phyloP scores from a whole-genome alignment of 2,113 vertebrate genomes.

The Lagopus muta region DNA sequence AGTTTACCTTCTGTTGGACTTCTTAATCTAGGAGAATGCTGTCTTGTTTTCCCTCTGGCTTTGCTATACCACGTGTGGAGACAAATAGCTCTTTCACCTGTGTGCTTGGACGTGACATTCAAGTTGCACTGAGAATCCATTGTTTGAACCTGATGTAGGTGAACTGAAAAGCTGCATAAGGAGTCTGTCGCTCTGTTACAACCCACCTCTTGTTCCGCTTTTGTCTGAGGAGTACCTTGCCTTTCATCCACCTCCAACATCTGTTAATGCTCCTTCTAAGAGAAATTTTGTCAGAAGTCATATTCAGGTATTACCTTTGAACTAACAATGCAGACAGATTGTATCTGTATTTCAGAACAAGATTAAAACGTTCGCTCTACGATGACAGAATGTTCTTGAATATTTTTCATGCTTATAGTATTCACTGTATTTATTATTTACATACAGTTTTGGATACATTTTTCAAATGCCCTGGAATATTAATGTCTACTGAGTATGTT shows the following conservation, averaged over 20 bases:
- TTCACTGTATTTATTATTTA: not conserved
- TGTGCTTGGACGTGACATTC: not conserved
- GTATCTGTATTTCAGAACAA: not conserved
- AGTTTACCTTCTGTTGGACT: not conserved
- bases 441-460: not conserved
- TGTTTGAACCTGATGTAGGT: not conserved
- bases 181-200: not conserved
- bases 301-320: not conserved
- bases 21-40: not conserved
- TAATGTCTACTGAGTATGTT: not conserved
- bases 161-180: not conserved
- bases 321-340: not conserved
- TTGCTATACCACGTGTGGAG: fast-evolving
- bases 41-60: not conserved
- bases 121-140: not conserved
- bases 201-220: not conserved
- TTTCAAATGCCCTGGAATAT: not conserved
- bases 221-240: not conserved
- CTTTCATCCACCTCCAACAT: not conserved
- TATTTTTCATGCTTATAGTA: not conserved
- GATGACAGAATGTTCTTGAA: not conserved
- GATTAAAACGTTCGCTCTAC: not conserved
- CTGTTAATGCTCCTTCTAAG: not conserved
- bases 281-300: not conserved
- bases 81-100: not conserved